Conservation (phyloP, 2,113 vertebrate species). For the Agapornis roseicollis region DNA sequence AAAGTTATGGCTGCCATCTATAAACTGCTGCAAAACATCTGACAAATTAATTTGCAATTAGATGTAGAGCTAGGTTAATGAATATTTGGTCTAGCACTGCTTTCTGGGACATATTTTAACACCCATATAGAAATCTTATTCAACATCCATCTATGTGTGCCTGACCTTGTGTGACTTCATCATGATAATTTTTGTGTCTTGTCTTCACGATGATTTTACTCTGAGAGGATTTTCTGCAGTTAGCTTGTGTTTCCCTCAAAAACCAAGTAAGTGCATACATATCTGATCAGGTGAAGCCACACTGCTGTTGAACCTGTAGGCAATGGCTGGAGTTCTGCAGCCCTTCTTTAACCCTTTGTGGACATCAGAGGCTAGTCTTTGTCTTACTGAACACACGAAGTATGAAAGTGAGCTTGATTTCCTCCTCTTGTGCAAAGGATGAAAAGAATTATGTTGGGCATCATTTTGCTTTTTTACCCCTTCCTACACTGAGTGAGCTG, state of each 20-base stretch:
- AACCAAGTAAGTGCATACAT: background rate
- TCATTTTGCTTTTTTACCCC: background rate
- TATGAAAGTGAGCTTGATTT: background rate
- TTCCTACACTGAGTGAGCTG: background rate
- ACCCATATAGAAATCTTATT: background rate
- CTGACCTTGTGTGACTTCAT: background rate
- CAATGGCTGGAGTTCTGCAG: background rate
- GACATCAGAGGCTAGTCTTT: background rate
- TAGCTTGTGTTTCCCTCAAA: background rate
- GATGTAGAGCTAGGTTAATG: background rate
- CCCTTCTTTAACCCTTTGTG: background rate
- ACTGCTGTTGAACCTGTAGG: background rate
- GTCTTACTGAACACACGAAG: background rate
- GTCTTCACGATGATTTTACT: background rate
- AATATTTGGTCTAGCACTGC: background rate
- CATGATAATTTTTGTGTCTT: background rate
- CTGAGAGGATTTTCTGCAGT: background rate
- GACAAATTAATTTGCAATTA: background rate
- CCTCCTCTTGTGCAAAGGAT: background rate
- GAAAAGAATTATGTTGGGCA: background rate
- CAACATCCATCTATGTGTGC: background rate
- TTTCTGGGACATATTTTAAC: background rate
- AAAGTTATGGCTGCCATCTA: background rate
- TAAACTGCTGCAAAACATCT: background rate
- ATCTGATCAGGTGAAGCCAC: background rate